These are phyloP conservation scores for Thamnophis elegans DNA, from an alignment of 2,797 vertebrate genomes.

Conservation along the genomic window DNA sequence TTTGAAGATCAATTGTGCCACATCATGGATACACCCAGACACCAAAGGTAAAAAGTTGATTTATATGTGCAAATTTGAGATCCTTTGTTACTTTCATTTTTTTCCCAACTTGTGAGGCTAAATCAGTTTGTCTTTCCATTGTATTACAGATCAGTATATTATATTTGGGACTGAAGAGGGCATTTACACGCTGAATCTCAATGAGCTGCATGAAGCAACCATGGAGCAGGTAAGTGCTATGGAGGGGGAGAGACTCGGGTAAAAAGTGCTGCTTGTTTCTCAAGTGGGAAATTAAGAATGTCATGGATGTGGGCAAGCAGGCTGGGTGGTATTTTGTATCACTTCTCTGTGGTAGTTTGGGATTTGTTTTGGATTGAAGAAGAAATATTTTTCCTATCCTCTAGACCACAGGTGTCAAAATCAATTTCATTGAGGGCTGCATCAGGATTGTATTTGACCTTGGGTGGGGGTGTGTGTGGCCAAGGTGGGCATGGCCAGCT, in stretches of 20 bases:
- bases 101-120: neutral
- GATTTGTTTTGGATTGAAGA: neutral
- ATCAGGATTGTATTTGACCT: too few species aligned
- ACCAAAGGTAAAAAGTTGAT: conserved; percentile 84
- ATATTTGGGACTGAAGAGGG: conserved; percentile 98
- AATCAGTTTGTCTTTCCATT: conserved; percentile 23
- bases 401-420: neutral
- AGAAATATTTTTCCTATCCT: neutral
- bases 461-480: too few species aligned
- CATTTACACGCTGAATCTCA: conserved; percentile 97
- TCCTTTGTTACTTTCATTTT: neutral
- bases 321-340: neutral
- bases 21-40: conserved; percentile 98
- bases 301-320: neutral
- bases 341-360: neutral
- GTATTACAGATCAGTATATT: conserved; percentile 88
- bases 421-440: too few species aligned
- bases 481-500: too few species aligned
- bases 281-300: neutral
- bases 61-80: neutral
- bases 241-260: neutral
- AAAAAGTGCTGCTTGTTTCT: neutral
- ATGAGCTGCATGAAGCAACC: conserved; percentile 95
- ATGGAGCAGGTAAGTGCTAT: conserved; percentile 91
- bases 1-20: conserved; percentile 97